phyloP scores from a whole-genome alignment of 2,113 vertebrate genomes.

The Strigops habroptila region DNA sequence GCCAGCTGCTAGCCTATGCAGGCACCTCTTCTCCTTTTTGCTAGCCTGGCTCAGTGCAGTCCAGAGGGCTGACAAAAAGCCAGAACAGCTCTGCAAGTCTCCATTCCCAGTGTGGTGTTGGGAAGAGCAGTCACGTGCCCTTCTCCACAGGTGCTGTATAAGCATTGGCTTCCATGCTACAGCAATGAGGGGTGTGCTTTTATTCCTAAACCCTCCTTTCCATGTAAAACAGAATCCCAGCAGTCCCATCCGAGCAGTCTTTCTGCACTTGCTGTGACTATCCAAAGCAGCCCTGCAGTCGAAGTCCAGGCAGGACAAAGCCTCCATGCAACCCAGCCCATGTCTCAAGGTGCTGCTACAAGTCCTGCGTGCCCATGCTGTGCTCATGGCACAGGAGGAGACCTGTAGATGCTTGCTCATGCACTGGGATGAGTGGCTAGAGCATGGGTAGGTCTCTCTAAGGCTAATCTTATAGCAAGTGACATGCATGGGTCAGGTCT shows the following conservation, averaged over 20 bases:
- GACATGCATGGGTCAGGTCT: neutral
- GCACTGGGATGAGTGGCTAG: rapidly evolving
- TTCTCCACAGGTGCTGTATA: rapidly evolving
- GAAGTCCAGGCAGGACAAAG: neutral
- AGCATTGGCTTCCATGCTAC: neutral
- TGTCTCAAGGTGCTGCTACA: neutral
- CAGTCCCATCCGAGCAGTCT: neutral
- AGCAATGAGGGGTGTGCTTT: neutral
- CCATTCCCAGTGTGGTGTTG: neutral
- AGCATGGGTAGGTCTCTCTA: neutral
- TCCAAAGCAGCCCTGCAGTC: neutral
- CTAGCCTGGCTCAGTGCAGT: neutral
- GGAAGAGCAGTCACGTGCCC: neutral
- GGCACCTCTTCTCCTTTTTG: neutral
- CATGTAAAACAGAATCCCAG: rapidly evolving
- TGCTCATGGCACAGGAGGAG: rapidly evolving
- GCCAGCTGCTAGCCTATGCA: neutral
- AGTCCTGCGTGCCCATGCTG: rapidly evolving
- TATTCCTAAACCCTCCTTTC: neutral
- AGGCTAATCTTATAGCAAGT: neutral
- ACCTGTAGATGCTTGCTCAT: rapidly evolving
- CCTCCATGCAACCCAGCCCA: rapidly evolving
- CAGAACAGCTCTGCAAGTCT: neutral
- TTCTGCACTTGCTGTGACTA: neutral
- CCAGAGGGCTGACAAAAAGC: neutral